phyloP scores from a whole-genome alignment of 2,113 vertebrate species.

The Arothron firmamentum region DNA sequence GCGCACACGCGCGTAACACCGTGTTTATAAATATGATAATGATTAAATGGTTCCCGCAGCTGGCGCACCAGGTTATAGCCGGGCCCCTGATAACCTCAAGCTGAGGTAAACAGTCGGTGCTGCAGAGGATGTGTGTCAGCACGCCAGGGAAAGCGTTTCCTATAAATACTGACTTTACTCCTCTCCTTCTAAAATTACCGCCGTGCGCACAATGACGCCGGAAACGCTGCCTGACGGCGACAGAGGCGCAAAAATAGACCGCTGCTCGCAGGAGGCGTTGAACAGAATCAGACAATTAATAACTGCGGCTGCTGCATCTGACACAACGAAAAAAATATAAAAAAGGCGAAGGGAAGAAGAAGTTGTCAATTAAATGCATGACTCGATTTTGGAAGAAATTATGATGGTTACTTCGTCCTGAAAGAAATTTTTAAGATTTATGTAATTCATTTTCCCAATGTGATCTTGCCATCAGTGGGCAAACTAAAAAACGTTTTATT shows the following conservation, averaged over 20 bases:
- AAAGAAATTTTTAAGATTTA: too few species aligned
- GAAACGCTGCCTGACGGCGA: conserved; percentile 51
- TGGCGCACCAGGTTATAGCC: neutral
- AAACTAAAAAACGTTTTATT: conserved; percentile 19
- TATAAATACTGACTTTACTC: conserved; percentile 65
- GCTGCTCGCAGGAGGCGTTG: neutral
- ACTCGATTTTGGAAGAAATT: neutral
- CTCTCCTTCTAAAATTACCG: conserved; percentile 59
- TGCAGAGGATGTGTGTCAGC: conserved; percentile 31
- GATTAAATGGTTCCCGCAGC: neutral
- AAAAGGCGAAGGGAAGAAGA: too few species aligned
- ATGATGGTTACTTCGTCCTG: neutral
- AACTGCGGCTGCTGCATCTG: neutral
- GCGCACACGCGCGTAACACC: neutral
- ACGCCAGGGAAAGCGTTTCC: conserved; percentile 40
- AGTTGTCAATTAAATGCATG: too few species aligned
- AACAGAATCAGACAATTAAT: neutral
- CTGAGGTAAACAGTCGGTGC: conserved; percentile 4
- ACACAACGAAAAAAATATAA: too few species aligned
- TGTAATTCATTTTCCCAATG: neutral
- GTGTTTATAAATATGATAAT: neutral
- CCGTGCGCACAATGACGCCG: conserved; percentile 51
- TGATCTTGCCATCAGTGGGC: conserved; percentile 2
- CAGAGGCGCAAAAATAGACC: conserved; percentile 33
- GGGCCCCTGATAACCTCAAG: neutral